Evolutionary conservation across 2,888 invertebrate species (phyloP).

Genomic region (Pristionchus maxplancki): DNA sequence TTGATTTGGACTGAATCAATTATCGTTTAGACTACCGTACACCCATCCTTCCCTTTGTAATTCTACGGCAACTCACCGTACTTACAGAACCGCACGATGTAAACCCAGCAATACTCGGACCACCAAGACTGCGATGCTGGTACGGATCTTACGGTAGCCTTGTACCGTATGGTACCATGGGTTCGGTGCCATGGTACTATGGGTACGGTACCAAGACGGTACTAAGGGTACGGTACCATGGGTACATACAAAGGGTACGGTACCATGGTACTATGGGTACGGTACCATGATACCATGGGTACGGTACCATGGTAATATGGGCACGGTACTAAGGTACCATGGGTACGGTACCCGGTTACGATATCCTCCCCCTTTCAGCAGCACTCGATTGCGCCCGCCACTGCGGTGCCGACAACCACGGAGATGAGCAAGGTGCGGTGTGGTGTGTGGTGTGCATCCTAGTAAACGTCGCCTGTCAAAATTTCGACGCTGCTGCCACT

Average conservation of each 20-base stretch:
- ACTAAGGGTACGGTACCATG: background rate
- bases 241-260: no score
- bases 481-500: background rate
- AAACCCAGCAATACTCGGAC: constrained; percentile 28
- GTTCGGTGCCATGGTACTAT: background rate
- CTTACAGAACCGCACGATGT: background rate
- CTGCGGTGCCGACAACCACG: background rate
- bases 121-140: constrained; percentile 11
- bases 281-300: background rate
- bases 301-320: background rate
- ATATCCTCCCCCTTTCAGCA: background rate
- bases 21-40: background rate
- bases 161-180: background rate
- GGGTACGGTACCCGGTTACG: background rate
- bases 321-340: background rate
- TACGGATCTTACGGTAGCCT: background rate
- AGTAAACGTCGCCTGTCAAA: background rate
- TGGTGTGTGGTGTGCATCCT: background rate
- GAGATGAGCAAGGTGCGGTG: constrained; percentile 30
- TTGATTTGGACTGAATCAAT: no score
- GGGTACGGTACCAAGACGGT: background rate
- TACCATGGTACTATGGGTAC: background rate
- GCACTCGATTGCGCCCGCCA: background rate
- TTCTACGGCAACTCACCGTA: no score
- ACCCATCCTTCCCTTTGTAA: background rate